phyloP scores from a whole-genome alignment of 2,113 vertebrate species.

The Hemiprocne comata region DNA sequence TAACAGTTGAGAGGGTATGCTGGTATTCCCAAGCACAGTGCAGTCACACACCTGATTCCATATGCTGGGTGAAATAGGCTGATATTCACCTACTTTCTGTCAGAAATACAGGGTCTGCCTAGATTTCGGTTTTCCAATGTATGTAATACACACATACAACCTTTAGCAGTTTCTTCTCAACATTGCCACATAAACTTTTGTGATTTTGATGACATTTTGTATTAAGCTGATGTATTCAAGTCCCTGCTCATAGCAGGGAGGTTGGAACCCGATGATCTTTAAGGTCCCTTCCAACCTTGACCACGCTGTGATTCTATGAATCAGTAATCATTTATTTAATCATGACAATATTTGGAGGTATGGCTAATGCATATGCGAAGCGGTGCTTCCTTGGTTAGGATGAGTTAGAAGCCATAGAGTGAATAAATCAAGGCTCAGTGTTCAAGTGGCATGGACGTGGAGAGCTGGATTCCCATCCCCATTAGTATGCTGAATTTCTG shows the following conservation, averaged over 20 bases:
- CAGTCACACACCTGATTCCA: not conserved
- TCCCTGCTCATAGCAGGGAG: no score
- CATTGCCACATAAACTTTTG: not conserved
- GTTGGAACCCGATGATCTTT: no score
- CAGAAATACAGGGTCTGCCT: not conserved
- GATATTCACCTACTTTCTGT: not conserved
- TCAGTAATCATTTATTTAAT: not conserved
- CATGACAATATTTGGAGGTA: not conserved
- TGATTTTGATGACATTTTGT: not conserved
- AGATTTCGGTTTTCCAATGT: not conserved
- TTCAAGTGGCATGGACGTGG: not conserved
- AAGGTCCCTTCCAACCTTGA: no score
- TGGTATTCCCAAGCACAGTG: not conserved
- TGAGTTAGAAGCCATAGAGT: not conserved
- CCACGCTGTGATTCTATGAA: not conserved
- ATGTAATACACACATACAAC: not conserved
- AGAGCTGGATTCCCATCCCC: not conserved
- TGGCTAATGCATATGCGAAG: not conserved
- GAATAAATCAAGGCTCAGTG: not conserved
- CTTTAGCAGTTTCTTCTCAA: not conserved
- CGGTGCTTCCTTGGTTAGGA: not conserved
- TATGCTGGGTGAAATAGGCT: not conserved
- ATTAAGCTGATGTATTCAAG: not conserved
- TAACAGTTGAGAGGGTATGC: not conserved
- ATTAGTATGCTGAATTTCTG: constrained; percentile 1